Evolutionary conservation across 2,113 vertebrate genomes (phyloP), one percentile per base, ranked within the genome.

Genomic region (Podarcis muralis): DNA sequence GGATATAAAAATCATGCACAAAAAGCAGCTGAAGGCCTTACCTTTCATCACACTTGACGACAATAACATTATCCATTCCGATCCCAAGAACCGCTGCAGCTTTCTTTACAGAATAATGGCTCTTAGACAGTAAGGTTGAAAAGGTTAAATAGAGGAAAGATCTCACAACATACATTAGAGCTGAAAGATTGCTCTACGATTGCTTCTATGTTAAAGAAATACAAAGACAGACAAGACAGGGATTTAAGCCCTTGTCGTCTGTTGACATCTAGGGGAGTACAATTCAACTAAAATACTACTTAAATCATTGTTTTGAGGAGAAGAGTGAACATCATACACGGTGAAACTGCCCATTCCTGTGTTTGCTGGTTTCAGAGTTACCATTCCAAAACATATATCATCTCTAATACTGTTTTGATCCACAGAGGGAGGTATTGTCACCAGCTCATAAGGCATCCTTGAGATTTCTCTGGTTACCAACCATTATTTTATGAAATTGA

Each of bases 71-170:
- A 62, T 97, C 95, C 53, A 87, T 94, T 78, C 96, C 96, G 80
- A 97, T 94, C 69, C 96, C 95, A 90, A 97, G 95, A 48, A 95
- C 89, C 0, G 84, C 93, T 57, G 95, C 95, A 82, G 94, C 91
- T 86, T 97, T 97, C 90, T 95, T 96, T 12, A 96, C 77, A 27
- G 96, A 98, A 88, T 97, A 97, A 91, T 97, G 97, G 77, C 96
- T 97, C 96, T 97, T 92, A 88, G 84, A 79, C 30, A 81, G 35
- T 86, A 66, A 3, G 81, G 4, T 1, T 65, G 62, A 66, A 25
- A 37, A 71, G 35, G 11, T 78, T 1, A 40, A 1, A 6, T 76
- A 3, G 20, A 68, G 2, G 16, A 77, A 43, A 9, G 65, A 18
- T 65, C 1, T 59, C 2, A 25, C 88, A 81, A 86, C 6, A 71